Conservation (phyloP, 2,113 vertebrate genomes). For the Cyanoramphus novaezelandiae region DNA sequence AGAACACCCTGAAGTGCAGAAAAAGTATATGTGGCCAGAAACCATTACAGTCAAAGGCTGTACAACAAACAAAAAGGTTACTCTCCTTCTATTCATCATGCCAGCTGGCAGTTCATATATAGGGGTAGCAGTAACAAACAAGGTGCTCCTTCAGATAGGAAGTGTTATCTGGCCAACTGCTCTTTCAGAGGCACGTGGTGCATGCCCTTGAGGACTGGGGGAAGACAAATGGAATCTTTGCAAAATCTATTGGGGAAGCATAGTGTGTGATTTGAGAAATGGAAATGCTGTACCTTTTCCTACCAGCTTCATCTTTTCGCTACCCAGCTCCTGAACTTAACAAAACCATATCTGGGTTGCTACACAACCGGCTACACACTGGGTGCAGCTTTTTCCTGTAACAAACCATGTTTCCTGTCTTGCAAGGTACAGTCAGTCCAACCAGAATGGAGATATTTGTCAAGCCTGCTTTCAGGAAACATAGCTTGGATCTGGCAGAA, state of each 20-base stretch:
- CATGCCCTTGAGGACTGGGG: background rate
- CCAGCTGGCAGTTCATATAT: background rate
- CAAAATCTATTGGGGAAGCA: background rate
- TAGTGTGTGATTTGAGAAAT: background rate
- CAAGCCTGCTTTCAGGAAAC: constrained; percentile 11
- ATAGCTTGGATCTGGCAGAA: background rate
- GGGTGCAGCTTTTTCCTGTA: constrained; percentile 42
- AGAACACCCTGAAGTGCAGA: background rate
- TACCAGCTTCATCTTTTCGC: background rate
- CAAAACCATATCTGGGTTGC: background rate
- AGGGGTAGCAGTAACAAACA: background rate
- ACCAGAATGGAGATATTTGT: background rate
- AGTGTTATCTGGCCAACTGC: background rate
- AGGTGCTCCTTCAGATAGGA: background rate
- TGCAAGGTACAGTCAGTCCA: background rate
- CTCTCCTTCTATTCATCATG: background rate
- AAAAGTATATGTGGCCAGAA: background rate
- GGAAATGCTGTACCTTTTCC: background rate
- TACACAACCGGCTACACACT: background rate
- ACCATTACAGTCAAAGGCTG: background rate
- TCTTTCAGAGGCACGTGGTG: background rate
- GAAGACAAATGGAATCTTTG: background rate
- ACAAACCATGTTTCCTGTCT: constrained; percentile 27
- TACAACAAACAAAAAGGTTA: background rate
- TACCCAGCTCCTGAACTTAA: background rate